A percentile compares a stretch with the other conserved stretches of the same genome.
phyloP scores from a whole-genome alignment of 2,113 vertebrate genomes.

The Mixornis gularis region DNA sequence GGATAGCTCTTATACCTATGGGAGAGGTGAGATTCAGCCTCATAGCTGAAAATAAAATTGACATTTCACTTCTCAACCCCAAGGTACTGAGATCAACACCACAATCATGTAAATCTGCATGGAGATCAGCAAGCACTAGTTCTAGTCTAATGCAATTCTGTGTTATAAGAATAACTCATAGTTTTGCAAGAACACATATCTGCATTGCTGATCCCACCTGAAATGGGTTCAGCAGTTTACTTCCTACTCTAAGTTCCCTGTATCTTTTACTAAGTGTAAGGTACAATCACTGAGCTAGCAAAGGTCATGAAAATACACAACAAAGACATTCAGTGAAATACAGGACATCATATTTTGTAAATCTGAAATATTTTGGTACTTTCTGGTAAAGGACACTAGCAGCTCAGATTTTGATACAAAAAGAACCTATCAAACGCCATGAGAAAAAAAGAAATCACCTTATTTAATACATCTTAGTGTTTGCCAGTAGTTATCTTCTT shows the following conservation, averaged over 20 bases:
- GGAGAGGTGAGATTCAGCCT: background rate
- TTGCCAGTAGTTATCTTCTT: background rate
- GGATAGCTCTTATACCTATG: background rate
- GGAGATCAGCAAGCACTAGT: background rate
- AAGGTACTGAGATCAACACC: background rate
- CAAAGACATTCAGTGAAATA: background rate
- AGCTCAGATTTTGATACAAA: background rate
- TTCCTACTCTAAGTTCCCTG: background rate
- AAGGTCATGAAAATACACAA: background rate
- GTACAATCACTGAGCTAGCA: background rate
- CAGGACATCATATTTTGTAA: background rate
- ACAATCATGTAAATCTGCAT: background rate
- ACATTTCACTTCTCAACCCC: background rate
- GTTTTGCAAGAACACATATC: background rate
- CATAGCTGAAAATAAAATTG: background rate
- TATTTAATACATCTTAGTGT: background rate
- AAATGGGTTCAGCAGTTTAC: background rate
- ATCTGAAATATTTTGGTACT: background rate
- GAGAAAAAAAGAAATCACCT: background rate
- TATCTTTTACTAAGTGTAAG: background rate
- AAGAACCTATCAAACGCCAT: background rate
- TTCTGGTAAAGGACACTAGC: background rate
- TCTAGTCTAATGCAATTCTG: background rate
- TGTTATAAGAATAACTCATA: background rate
- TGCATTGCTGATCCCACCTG: background rate